Base-by-base conservation (phyloP, 2,888 invertebrate genomes). In the Tinea trinotella region DNA sequence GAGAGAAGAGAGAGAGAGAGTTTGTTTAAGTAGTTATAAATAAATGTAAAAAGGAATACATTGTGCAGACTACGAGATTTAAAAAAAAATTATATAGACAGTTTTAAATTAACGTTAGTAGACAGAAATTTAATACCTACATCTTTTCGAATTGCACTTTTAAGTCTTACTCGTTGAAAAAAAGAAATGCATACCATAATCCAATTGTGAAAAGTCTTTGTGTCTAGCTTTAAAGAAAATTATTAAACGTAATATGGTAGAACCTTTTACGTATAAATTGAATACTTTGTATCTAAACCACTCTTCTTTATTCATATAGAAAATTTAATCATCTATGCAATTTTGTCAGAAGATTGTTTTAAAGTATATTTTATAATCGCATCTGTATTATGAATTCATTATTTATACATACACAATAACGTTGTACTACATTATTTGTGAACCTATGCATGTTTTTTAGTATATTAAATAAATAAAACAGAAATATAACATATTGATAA, bases 241-340 rank as follows among this genome's bases (percentile, higher is more conserved):
- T 40, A 18, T n/a, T 7, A 17, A 19, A 46, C 46, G 19, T 19
- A 46, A 10, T 46, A 46, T 10, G 19, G 7, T 19, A 15, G 19
- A 12, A 19, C n/a, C 15, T 15, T 46, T 46, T 12, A 40, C n/a
- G n/a, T 15, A 40, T 15, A 40, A 12, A 15, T 40, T 40, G 7
- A 40, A 40, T 15, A 13, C 40, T 40, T 40, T 19, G 46, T 46
- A 19, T 9, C 19, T 46, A 12, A 46, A n/a, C 7, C 15, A 19
- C 19, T 17, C 46, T n/a, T n/a, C n/a, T 46, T 46, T 46, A 19
- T 46, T 46, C 46, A 19, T 19, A 19, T n/a, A 46, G 19, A 46
- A 46, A 46, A 46, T 46, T 17, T 46, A 46, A 46, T 46, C 46
- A 46, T 46, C 46, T 46, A 46, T 46, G 46, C 46, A 46, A 46